Evolutionary conservation across 2,113 vertebrate species (phyloP).

Genomic region (Chlorodrepanis virens): DNA sequence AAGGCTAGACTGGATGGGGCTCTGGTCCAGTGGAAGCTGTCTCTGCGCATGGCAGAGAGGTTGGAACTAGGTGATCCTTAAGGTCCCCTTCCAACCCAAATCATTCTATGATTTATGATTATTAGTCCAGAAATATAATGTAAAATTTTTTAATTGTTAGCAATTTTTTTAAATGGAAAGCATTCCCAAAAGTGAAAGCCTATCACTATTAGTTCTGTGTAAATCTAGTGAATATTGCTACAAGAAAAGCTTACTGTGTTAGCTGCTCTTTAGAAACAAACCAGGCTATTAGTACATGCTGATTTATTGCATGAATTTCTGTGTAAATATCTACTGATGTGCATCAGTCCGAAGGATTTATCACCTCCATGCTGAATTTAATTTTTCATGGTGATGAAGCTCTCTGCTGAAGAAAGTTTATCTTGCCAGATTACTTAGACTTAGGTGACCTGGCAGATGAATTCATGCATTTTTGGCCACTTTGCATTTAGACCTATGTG

Average conservation of each 20-base stretch:
- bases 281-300: not conserved
- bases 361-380: not conserved
- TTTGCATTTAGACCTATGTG: not conserved
- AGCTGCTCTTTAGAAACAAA: not conserved
- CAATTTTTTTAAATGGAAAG: not conserved
- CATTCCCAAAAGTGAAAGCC: not conserved
- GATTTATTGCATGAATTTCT: not conserved
- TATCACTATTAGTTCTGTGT: not conserved
- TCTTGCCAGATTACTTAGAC: not conserved
- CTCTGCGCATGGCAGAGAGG: not conserved
- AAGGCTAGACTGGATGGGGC: not conserved
- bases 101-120: not conserved
- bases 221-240: not conserved
- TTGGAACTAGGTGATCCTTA: not conserved
- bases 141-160: not conserved
- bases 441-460: not conserved
- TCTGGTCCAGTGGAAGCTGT: not conserved
- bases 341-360: not conserved
- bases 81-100: not conserved
- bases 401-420: not conserved
- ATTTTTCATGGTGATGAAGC: not conserved
- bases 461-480: not conserved
- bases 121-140: not conserved
- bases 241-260: not conserved
- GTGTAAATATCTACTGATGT: not conserved